Base-by-base conservation (phyloP, 2,113 vertebrate genomes). In the Myrmecophaga tridactyla region DNA sequence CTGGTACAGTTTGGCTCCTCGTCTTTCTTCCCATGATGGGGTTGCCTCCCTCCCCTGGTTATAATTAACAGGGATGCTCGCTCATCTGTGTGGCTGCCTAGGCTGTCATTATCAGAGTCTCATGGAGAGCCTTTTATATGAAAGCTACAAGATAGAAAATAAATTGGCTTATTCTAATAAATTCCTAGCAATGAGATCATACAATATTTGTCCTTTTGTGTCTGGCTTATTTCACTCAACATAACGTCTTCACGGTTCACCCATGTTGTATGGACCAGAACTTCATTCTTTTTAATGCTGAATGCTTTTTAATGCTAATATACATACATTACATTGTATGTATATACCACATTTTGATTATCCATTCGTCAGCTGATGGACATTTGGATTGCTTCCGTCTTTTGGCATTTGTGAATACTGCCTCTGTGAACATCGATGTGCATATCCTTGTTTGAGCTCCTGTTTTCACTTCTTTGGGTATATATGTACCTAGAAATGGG, bases 71-170 rank as follows among this genome's bases (percentile, higher is more conserved):
- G 56, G 23, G 69, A 56, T 94, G 36, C 41, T 60, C 2, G 1
- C 62, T 90, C 25, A 23, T 93, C 90, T 85, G 23, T 94, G 70
- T 86, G 81, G 41, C 93, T 29, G 29, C 51, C 46, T 67, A 23
- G 10, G 60, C 87, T 96, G 90, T 95, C 89, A 56, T 60, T 70
- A 63, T 92, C 90, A 21, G 0, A 56, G 20, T 94, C 75, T 72
- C 39, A 17, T 36, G 25, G 41, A 58, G 90, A 92, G 60, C 90
- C 76, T 95, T 92, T 95, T 90, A 58, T 58, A 34, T 65, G 56
- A 84, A 82, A 96, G 36, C 60, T 78, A 10, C 75, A 80, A 86
- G 90, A 53, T 78, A 93, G 90, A 85, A 92, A 96, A 85, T 88
- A 78, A 81, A 39, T 82, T 94, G 88, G 23, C 70, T 69, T n/a